These are phyloP conservation scores for Lepilemur septentrionalis DNA, from an alignment of 2,797 vertebrate species.

Conservation along the genomic window DNA sequence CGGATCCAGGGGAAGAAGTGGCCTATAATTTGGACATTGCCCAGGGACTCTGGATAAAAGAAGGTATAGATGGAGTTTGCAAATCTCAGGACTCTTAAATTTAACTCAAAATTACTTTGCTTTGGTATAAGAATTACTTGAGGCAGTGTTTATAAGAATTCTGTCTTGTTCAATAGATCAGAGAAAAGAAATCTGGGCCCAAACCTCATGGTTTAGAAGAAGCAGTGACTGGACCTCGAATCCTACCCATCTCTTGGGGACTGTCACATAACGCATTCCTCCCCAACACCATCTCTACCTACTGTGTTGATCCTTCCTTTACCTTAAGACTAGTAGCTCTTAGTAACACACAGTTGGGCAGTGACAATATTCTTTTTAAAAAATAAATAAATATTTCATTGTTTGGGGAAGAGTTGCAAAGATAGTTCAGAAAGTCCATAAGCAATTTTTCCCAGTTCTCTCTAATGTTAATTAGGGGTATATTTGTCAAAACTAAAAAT, in stretches of 20 bases:
- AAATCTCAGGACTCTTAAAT: not conserved
- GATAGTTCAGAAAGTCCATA: not conserved
- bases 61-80: not conserved
- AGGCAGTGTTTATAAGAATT: not conserved
- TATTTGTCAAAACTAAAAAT: not conserved
- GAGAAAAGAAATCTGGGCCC: not conserved
- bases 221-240: not conserved
- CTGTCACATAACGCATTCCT: not conserved
- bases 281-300: not conserved
- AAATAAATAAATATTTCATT: not conserved
- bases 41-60: not conserved
- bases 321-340: not conserved
- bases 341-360: not conserved
- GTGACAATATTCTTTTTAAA: not conserved
- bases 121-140: not conserved
- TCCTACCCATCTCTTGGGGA: not conserved
- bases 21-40: not conserved
- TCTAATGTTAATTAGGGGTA: not conserved
- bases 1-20: not conserved
- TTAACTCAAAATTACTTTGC: not conserved
- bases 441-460: not conserved
- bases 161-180: not conserved
- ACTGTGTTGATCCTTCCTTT: not conserved
- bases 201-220: not conserved
- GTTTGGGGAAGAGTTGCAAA: not conserved